A percentile compares a stretch with the other conserved stretches of the same genome.
Conservation (phyloP, 2,797 vertebrate species). For the Acridotheres tristis region DNA sequence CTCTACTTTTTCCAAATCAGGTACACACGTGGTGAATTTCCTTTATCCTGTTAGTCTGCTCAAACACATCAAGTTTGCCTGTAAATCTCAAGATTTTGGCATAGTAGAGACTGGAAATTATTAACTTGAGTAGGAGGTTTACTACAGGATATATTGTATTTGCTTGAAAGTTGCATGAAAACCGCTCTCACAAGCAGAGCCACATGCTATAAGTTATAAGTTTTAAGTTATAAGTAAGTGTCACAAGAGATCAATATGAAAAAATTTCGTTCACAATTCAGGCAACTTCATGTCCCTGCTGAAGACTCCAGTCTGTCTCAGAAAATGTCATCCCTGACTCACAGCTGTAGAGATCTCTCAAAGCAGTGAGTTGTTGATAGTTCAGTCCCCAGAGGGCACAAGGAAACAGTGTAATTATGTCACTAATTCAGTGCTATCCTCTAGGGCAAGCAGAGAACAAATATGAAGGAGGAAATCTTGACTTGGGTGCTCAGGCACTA, state of each 20-base stretch:
- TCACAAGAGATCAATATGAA: conserved; percentile 15
- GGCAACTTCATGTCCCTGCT: background rate
- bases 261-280: conserved; percentile 23
- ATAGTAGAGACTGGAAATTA: background rate
- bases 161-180: conserved; percentile 39
- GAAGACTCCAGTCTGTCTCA: background rate
- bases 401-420: background rate
- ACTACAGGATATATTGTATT: background rate
- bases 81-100: background rate
- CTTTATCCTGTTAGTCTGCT: background rate
- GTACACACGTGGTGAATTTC: background rate
- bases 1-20: background rate
- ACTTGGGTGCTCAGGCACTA: background rate
- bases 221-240: background rate
- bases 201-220: background rate
- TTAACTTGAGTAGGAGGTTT: background rate
- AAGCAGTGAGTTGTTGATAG: conserved; percentile 1
- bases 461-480: background rate
- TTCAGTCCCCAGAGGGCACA: background rate
- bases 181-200: background rate
- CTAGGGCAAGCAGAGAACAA: background rate
- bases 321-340: conserved; percentile 60
- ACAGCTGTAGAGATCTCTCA: conserved; percentile 27
- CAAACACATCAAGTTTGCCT: background rate
- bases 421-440: conserved; percentile 5